Evolutionary conservation across 2,888 invertebrate genomes (phyloP), one percentile per base, ranked within the genome.

Genomic region (Leptinotarsa haldemani): DNA sequence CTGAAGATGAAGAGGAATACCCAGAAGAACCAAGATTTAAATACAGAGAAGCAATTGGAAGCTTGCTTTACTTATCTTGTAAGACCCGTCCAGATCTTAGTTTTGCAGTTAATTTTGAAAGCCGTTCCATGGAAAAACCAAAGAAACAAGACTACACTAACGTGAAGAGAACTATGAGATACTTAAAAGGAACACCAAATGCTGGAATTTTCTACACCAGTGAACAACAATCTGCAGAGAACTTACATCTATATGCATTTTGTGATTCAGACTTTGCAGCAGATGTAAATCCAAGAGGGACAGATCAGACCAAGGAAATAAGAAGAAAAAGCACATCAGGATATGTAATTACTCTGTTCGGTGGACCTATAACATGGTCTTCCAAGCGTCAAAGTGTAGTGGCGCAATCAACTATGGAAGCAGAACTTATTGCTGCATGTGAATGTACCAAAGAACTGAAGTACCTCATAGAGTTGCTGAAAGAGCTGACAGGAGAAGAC

Each of bases 361-460:
- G n/a, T 52, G 5, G 18, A 18, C 66, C 66, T 50, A 52, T 66
- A 48, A 9, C 66, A 66, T 68, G 58, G 68, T 68, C 68, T 56
- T 56, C 53, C 12, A 30, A 46, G 58, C 56, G n/a, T 18, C 53
- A 53, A 58, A 56, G 46, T 56, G n/a, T 56, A 20, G 58, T 68
- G n/a, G 68, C 68, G 12, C 53, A 69, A 22, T 48, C 61, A 69
- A 63, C 46, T 15, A 63, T 46, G 5, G 61, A 63, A 47, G 63
- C 61, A 20, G 61, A 69, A 69, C 48, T 63, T 30, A 47, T 63
- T 18, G 63, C 63, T 48, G 63, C 63, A 18, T 69, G 61, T 69
- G 69, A 69, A 47, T 63, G 63, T 47, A 48, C 61, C 18, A 63
- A 69, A 25, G 63, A 66, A 50, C 50, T 50, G 66, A 66, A 66